Conservation (phyloP, 2,113 vertebrate species). For the Dipodomys merriami region DNA sequence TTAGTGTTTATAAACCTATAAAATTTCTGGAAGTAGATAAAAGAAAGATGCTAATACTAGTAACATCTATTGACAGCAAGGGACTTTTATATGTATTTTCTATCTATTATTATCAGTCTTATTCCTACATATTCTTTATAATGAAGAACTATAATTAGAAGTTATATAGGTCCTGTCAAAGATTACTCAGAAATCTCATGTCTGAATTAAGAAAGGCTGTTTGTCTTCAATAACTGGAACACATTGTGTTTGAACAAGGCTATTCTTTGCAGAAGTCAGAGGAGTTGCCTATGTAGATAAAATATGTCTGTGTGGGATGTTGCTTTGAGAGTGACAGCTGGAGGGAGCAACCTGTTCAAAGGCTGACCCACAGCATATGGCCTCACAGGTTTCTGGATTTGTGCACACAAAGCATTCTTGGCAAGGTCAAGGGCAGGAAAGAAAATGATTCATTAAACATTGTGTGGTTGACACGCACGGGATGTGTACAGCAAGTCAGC, state of each 20-base stretch:
- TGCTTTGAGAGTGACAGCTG: conserved; percentile 60
- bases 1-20: background rate
- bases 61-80: background rate
- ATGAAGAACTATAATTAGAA: background rate
- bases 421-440: conserved; percentile 65
- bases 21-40: background rate
- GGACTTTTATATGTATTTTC: background rate
- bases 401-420: conserved; percentile 47
- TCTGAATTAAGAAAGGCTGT: background rate
- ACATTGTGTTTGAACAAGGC: background rate
- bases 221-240: background rate
- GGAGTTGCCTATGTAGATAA: background rate
- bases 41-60: background rate
- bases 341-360: conserved; percentile 53
- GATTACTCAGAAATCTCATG: background rate
- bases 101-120: background rate
- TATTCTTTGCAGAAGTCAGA: background rate
- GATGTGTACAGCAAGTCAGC: conserved; percentile 53
- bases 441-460: conserved; percentile 48
- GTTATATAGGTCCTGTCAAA: background rate
- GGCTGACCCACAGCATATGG: conserved; percentile 64
- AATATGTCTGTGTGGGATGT: background rate
- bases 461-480: background rate
- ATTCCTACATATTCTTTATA: background rate
- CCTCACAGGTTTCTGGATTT: conserved; percentile 57